These are phyloP conservation scores for Strix occidentalis DNA, from an alignment of 2,797 vertebrate genomes.

Conservation along the genomic window DNA sequence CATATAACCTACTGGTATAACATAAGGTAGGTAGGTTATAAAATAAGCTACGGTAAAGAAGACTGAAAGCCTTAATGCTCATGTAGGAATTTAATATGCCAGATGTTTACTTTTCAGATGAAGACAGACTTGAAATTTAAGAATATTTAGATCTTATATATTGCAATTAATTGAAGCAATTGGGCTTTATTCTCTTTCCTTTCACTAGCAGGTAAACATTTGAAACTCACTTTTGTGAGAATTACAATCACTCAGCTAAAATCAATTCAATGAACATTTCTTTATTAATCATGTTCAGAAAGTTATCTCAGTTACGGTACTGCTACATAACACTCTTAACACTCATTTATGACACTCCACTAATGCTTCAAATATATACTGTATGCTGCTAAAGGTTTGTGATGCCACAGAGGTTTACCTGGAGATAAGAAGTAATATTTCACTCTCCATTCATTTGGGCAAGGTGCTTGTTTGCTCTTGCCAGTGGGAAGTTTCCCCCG, in stretches of 20 bases:
- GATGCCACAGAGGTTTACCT: neutral
- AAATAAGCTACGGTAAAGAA: neutral
- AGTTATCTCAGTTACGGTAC: neutral
- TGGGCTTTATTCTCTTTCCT: neutral
- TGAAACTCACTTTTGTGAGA: neutral
- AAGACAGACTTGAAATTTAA: neutral
- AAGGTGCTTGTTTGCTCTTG: neutral
- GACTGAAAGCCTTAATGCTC: neutral
- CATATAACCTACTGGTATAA: neutral
- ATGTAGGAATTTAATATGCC: neutral
- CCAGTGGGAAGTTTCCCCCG: neutral
- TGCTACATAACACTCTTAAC: no score
- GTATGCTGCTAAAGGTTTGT: neutral
- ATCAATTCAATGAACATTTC: neutral
- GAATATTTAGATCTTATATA: neutral
- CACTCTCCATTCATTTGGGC: neutral
- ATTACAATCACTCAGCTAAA: neutral
- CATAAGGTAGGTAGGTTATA: neutral
- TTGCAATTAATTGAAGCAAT: neutral
- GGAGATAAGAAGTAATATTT: neutral
- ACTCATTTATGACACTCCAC: neutral
- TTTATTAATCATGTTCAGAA: neutral
- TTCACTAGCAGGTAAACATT: neutral
- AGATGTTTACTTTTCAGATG: conserved; percentile 14
- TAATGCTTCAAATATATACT: neutral